Evolutionary conservation across 2,113 vertebrate species (phyloP).

Genomic region (Oreochromis spilurus): DNA sequence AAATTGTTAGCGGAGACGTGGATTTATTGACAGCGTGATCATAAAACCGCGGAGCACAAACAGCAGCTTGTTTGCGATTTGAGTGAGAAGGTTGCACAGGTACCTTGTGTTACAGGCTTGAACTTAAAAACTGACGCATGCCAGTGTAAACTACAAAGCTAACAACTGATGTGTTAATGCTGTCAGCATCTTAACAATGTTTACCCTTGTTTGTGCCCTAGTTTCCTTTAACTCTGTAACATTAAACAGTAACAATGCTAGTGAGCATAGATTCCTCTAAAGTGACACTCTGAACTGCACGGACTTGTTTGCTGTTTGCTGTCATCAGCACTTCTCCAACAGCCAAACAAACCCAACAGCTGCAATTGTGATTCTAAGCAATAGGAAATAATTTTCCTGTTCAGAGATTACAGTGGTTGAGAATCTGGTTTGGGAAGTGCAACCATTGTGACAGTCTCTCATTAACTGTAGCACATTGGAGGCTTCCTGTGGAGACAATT

Average conservation of each 20-base stretch:
- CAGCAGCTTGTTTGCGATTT: not conserved
- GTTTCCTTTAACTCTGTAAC: not conserved
- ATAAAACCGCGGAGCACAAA: not conserved
- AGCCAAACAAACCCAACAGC: not conserved
- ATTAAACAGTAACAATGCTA: not conserved
- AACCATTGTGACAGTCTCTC: constrained; percentile 44
- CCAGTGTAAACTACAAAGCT: not conserved
- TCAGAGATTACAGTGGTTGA: constrained; percentile 42
- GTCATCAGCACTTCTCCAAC: constrained; percentile 6
- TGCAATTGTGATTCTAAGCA: constrained; percentile 10
- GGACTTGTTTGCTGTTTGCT: constrained; percentile 28
- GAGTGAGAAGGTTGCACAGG: not conserved
- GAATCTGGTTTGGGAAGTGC: constrained; percentile 19
- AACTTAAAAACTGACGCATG: not conserved
- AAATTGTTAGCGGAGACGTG: not conserved
- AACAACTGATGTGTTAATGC: not conserved
- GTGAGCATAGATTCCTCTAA: not conserved
- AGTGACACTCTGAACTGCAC: not conserved
- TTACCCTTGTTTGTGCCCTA: not conserved
- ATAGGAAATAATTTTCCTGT: constrained; percentile 37
- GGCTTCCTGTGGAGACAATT: constrained; percentile 36
- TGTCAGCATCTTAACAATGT: not conserved
- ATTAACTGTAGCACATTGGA: constrained; percentile 41
- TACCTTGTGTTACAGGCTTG: not conserved
- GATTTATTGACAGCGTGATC: not conserved